Evolutionary conservation across 2,888 invertebrate species (phyloP), one percentile per base, ranked within the genome.

Genomic region (Acanthosoma haemorrhoidale): DNA sequence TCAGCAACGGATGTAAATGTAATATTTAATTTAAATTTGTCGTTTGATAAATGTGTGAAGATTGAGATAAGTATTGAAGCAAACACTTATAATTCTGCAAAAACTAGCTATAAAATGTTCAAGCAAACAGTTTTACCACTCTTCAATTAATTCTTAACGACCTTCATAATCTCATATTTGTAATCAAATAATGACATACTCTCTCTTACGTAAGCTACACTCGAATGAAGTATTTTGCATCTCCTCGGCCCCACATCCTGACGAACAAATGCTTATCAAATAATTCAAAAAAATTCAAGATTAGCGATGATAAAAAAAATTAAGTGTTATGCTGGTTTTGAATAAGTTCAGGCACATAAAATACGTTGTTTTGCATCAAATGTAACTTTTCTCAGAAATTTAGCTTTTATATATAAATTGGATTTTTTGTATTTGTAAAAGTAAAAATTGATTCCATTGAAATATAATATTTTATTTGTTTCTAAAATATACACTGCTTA

Each of bases 51-150:
- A 51, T 2, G 4, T 51, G 51, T 43, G 43, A 21, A 21, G 15
- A 21, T 9, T 5, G 43, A 21, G 43, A 43, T 43, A 18, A 43
- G 18, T 43, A 3, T 43, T 13, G 18, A 4, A 41, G 18, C 41
- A 41, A 43, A 43, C 43, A 43, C 43, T 43, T 43, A n/a, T 43
- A 43, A 43, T 21, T 21, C 18, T 8, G 43, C 1, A 43, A 43
- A 43, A 43, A 21, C n/a, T n/a, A n/a, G 43, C n/a, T 21, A 51
- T 51, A 51, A 51, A 51, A 51, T 51, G 51, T n/a, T 21, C 51
- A 51, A 51, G 25, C 25, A 51, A 51, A 51, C 21, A 25, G 51
- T 21, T 51, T 51, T 51, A 25, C 51, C 51, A n/a, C n/a, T 5
- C 21, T 25, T 51, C 25, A 51, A 51, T 51, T 25, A 51, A 51